phyloP scores from a whole-genome alignment of 1,140 invertebrate species.

The Globodera ellingtonae region DNA sequence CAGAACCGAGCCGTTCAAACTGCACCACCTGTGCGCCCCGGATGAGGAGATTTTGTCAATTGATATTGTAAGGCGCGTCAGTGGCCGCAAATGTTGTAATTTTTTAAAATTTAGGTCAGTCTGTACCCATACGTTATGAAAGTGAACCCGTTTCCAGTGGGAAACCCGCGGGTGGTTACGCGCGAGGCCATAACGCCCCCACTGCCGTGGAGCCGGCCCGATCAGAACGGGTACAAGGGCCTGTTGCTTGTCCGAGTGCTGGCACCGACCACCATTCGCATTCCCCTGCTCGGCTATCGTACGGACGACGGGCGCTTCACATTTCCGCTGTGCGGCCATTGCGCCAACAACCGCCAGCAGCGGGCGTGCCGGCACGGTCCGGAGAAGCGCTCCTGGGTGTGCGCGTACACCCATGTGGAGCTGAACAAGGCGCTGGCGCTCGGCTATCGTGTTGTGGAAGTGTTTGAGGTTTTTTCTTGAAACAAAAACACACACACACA shows the following conservation, averaged over 20 bases:
- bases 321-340: conserved; percentile 4
- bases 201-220: conserved; percentile 8
- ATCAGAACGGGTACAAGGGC: background rate
- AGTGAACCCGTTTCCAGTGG: background rate
- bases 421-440: conserved; percentile 12
- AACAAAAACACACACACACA: background rate
- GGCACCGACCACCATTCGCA: background rate
- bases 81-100: no score
- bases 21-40: no score
- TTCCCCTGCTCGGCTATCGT: background rate
- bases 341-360: conserved; percentile 10
- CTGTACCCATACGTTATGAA: no score
- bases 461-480: conserved; percentile 10
- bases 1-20: no score
- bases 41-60: no score
- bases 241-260: background rate
- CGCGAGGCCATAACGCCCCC: no score
- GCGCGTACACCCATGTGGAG: conserved; percentile 3
- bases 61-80: no score
- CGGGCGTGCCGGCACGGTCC: background rate
- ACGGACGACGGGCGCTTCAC: conserved; percentile 15
- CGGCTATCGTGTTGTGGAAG: background rate
- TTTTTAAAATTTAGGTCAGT: no score
- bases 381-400: conserved; percentile 11
- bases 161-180: background rate